Evolutionary conservation across 2,113 vertebrate genomes (phyloP).

Genomic region (Acinonyx jubatus): DNA sequence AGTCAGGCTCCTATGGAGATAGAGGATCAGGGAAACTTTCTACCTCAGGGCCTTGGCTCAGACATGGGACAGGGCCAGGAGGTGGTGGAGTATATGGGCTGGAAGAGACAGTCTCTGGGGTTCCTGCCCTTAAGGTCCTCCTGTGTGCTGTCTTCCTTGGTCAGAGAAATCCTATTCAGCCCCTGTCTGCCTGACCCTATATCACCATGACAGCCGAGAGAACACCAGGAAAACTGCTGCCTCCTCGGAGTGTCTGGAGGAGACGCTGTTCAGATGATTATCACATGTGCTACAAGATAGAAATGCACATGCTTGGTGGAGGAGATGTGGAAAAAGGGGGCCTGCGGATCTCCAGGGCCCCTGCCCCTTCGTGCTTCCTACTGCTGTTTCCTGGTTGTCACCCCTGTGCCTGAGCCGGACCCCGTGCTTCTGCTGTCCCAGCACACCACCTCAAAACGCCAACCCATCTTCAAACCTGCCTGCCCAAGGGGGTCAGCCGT

Average conservation of each 20-base stretch:
- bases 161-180: not conserved
- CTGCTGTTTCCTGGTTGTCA: not conserved
- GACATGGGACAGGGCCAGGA: not conserved
- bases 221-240: not conserved
- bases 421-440: not conserved
- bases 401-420: not conserved
- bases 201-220: not conserved
- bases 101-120: not conserved
- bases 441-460: not conserved
- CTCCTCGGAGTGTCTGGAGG: not conserved
- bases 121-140: not conserved
- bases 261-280: not conserved
- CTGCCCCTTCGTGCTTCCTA: not conserved
- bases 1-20: not conserved
- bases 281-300: conserved; percentile 33
- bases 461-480: not conserved
- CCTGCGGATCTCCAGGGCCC: not conserved
- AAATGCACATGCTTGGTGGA: conserved; percentile 54
- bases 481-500: not conserved
- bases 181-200: not conserved
- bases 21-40: not conserved
- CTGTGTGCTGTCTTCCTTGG: not conserved
- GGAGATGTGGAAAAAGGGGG: not conserved
- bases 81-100: not conserved
- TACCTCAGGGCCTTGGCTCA: not conserved